Base-by-base conservation (phyloP, 2,113 vertebrate species). In the Elaphurus davidianus region DNA sequence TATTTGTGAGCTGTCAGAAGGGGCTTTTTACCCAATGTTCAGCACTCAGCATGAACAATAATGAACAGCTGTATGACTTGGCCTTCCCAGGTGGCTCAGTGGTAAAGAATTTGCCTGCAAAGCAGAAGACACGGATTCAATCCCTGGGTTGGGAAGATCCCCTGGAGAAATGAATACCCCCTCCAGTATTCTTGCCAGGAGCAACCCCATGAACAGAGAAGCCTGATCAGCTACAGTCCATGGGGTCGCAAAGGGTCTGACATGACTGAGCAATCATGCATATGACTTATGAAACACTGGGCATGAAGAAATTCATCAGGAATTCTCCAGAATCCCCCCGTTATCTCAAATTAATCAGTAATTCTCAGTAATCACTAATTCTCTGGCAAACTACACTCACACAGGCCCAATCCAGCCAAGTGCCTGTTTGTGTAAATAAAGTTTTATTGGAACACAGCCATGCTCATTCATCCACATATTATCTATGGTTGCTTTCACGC, bases 391-490 rank as follows among this genome's bases (percentile, higher is more conserved):
- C 52, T 16, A 40, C 1, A 74, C 4, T 11, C 47, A 33, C 45
- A 76, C 1, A 52, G 30, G 60, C 27, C 67, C 71, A 94, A 85
- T 82, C 78, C 33, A 79, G 60, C 71, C 55, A 11, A 30, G 36
- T 3, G 3, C 9, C 36, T 87, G 11, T n/a, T 86, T 95, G 94
- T 83, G 23, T 94, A 96, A 96, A 90, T 62, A 94, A 97, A 79
- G 28, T 85, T 90, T 92, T 64, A 88, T 90, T 36, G 45, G 59
- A 87, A 90, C 36, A 74, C 13, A 78, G 9, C 83, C 55, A 82
- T 57, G 50, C 28, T 89, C 43, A 36, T 36, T 91, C 40, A 50
- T 78, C 57, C 23, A 27, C 15, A 14, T 36, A 15, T 76, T 45
- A 30, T 78, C 79, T 59, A 5, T 4, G 30, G 59, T 40, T 59